A percentile compares a stretch with the other conserved stretches of the same genome.
phyloP scores from a whole-genome alignment of 2,113 vertebrate species.

The Gopherus flavomarginatus region DNA sequence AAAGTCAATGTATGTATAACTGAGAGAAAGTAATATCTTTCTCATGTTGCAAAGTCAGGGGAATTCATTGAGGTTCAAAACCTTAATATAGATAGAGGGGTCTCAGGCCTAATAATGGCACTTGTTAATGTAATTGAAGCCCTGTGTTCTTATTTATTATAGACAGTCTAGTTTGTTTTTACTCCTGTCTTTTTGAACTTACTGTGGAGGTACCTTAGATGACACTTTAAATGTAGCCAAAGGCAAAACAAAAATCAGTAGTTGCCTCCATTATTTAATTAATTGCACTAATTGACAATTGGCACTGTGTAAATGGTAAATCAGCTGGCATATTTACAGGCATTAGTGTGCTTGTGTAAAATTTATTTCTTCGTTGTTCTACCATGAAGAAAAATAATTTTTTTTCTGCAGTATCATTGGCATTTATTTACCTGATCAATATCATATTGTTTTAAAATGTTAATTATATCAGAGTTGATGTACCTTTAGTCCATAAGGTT shows the following conservation, averaged over 20 bases:
- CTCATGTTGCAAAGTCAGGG: not conserved
- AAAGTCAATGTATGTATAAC: not conserved
- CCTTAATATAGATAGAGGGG: slow-evolving; percentile 22
- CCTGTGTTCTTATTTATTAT: not conserved
- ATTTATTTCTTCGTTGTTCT: not conserved
- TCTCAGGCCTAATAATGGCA: not conserved
- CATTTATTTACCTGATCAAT: not conserved
- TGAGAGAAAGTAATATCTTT: not conserved
- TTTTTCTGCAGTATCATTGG: rapidly evolving
- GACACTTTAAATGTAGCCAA: not conserved
- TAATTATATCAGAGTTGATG: not conserved
- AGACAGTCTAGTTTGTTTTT: not conserved
- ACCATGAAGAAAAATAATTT: not conserved
- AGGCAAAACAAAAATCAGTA: slow-evolving; percentile 10
- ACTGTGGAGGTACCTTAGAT: not conserved
- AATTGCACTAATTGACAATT: slow-evolving; percentile 44
- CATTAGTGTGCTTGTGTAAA: not conserved
- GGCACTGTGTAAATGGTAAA: slow-evolving; percentile 26
- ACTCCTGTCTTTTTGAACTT: not conserved
- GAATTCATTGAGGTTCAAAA: not conserved
- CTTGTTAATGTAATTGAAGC: slow-evolving; percentile 6
- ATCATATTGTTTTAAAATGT: not conserved
- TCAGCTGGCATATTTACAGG: slow-evolving; percentile 32
- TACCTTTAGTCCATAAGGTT: not conserved
- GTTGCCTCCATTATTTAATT: not conserved